Percentiles rank a stretch among this genome's conserved stretches.
Conservation (phyloP, 2,113 vertebrate genomes). For the Leucoraja erinaceus region DNA sequence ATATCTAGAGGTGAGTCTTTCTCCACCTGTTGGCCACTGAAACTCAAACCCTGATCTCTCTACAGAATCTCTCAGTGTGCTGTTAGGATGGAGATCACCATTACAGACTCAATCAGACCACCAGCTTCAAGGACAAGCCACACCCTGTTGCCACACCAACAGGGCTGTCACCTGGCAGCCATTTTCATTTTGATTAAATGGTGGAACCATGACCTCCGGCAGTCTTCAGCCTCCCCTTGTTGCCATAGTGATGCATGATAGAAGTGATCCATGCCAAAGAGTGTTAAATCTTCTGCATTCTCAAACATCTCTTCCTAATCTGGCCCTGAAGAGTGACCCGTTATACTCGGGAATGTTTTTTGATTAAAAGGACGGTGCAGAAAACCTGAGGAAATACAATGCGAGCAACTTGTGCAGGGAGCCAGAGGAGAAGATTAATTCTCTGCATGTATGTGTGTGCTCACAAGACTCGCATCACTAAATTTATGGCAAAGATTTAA, state of each 20-base stretch:
- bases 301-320: background rate
- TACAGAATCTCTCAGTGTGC: background rate
- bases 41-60: background rate
- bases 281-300: background rate
- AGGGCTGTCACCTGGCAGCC: background rate
- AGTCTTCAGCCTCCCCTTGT: background rate
- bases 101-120: background rate
- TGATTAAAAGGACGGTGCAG: background rate
- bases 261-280: background rate
- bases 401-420: background rate
- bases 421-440: background rate
- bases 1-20: no score
- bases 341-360: background rate
- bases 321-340: background rate
- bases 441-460: no score
- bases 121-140: background rate
- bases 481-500: constrained; percentile 17
- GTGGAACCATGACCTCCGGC: background rate
- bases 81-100: background rate
- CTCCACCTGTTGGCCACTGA: background rate
- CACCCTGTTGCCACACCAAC: background rate
- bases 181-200: background rate
- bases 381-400: background rate
- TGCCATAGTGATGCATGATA: background rate
- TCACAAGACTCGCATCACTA: background rate